phyloP scores from a whole-genome alignment of 2,888 invertebrate genomes.

The Limenitis camilla region DNA sequence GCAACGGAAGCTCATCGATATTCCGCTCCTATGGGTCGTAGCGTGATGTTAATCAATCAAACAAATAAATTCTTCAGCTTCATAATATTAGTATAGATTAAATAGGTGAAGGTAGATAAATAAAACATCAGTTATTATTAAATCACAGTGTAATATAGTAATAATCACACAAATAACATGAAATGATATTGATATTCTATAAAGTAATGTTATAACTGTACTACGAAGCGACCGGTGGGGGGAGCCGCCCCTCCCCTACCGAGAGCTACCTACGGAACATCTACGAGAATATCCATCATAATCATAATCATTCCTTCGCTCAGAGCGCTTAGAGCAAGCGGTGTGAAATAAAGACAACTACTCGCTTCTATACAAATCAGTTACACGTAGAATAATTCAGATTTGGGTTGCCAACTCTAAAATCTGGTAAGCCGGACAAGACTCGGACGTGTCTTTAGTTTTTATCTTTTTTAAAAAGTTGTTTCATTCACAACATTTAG shows the following conservation, averaged over 20 bases:
- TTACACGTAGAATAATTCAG: too few relatives aligned
- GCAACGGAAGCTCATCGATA: too few relatives aligned
- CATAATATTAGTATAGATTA: neutral
- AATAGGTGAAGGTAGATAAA: slow-evolving; percentile 6
- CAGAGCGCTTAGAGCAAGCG: neutral
- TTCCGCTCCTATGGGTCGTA: too few relatives aligned
- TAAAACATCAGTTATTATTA: slow-evolving; percentile 28
- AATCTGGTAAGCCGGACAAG: too few relatives aligned
- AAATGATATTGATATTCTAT: slow-evolving; percentile 23
- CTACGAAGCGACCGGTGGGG: neutral
- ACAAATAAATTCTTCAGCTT: too few relatives aligned
- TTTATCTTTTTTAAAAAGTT: too few relatives aligned
- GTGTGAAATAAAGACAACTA: too few relatives aligned
- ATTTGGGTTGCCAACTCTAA: too few relatives aligned
- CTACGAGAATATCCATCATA: slow-evolving; percentile 9
- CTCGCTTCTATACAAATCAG: neutral
- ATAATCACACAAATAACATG: slow-evolving; percentile 38
- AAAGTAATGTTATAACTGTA: slow-evolving; percentile 9
- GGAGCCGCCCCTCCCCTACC: neutral
- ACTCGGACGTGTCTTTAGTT: too few relatives aligned
- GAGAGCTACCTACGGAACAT: slow-evolving; percentile 9
- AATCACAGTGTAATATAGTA: slow-evolving; percentile 49
- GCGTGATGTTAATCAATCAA: too few relatives aligned
- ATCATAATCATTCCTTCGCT: neutral
- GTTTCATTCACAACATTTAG: too few relatives aligned